Evolutionary conservation across 2,797 vertebrate genomes (phyloP).

Genomic region (Sardinella longiceps): DNA sequence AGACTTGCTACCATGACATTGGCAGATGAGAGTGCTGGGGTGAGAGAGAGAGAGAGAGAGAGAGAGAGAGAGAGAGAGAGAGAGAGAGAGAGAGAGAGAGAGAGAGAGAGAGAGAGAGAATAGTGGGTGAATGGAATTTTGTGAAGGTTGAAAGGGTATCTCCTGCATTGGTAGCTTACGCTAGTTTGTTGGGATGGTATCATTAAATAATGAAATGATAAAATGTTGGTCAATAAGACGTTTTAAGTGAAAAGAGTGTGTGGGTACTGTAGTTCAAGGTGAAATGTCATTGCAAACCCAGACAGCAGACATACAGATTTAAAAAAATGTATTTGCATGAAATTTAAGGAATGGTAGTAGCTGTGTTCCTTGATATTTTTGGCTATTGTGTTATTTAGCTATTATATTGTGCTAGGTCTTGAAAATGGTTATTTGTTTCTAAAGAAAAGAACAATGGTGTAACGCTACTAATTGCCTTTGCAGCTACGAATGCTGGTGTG

Average conservation of each 20-base stretch:
- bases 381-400: background rate
- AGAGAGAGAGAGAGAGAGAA: too few relatives aligned
- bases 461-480: background rate
- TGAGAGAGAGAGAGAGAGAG: too few relatives aligned
- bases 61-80: too few relatives aligned
- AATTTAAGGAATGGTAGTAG: background rate
- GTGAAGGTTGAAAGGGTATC: too few relatives aligned
- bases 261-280: background rate
- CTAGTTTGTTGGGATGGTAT: too few relatives aligned
- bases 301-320: background rate
- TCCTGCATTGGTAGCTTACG: too few relatives aligned
- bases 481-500: constrained; percentile 78
- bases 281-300: background rate
- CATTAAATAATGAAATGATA: background rate
- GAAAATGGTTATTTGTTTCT: background rate
- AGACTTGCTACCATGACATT: too few relatives aligned
- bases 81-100: too few relatives aligned
- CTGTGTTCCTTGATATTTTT: too few relatives aligned
- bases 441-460: background rate
- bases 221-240: constrained; percentile 19
- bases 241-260: background rate
- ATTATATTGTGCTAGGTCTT: too few relatives aligned
- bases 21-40: too few relatives aligned
- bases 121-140: too few relatives aligned
- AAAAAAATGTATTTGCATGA: background rate